Conservation (phyloP, 2,888 invertebrate species). For the Coleophora deauratella region DNA sequence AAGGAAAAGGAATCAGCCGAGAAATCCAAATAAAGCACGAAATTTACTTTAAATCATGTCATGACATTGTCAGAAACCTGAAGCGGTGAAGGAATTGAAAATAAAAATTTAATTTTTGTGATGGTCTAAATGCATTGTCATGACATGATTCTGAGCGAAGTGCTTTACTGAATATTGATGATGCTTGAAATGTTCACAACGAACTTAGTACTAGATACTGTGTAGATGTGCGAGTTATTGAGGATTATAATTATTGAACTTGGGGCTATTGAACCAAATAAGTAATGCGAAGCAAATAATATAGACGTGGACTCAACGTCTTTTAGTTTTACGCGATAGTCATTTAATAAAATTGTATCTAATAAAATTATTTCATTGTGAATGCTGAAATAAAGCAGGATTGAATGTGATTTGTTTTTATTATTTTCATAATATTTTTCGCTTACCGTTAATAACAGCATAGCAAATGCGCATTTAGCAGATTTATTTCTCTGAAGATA, state of each 20-base stretch:
- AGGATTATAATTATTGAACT: constrained; percentile 14
- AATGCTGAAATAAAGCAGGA: constrained; percentile 36
- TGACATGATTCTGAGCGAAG: not conserved
- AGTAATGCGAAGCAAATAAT: constrained; percentile 25
- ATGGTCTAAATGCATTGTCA: not conserved
- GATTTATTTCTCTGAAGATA: too few relatives aligned
- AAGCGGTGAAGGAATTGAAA: not conserved
- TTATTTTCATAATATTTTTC: too few relatives aligned
- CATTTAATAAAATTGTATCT: constrained; percentile 38
- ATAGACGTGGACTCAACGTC: constrained; percentile 20
- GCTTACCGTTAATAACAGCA: too few relatives aligned
- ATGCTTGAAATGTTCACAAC: constrained; percentile 13
- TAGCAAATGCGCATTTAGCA: too few relatives aligned
- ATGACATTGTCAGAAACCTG: constrained; percentile 1
- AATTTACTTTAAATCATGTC: not conserved
- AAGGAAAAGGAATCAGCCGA: constrained; percentile 13
- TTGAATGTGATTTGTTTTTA: constrained; percentile 3
- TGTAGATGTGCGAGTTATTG: constrained; percentile 15
- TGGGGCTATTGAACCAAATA: constrained; percentile 65
- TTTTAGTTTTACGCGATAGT: constrained; percentile 42
- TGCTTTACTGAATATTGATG: constrained; percentile 7
- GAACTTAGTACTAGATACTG: constrained; percentile 11
- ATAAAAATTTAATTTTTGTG: not conserved
- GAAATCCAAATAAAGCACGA: constrained; percentile 6
- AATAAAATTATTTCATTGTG: constrained; percentile 29